Evolutionary conservation across 2,797 vertebrate species (phyloP).

Genomic region (Taeniopygia guttata): DNA sequence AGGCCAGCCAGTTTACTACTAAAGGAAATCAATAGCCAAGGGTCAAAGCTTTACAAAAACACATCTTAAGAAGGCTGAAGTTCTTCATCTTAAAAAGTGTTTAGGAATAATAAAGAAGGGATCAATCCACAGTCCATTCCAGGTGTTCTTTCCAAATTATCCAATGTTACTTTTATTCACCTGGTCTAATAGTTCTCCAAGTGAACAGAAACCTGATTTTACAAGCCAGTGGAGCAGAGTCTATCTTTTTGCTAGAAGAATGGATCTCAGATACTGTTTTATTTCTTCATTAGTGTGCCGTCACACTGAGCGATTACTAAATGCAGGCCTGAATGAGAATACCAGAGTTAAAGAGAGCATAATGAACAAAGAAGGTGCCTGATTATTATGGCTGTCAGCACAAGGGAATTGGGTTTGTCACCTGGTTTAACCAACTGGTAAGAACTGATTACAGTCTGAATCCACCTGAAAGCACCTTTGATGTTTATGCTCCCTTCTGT

Average conservation of each 20-base stretch:
- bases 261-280: constrained; percentile 80
- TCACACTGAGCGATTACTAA: constrained; percentile 86
- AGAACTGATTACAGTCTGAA: constrained; percentile 74
- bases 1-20: constrained; percentile 7
- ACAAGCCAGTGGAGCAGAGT: constrained; percentile 80
- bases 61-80: constrained; percentile 13
- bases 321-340: constrained; percentile 82
- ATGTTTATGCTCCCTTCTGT: constrained; percentile 68
- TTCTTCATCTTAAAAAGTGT: constrained; percentile 39
- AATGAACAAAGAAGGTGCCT: constrained; percentile 79
- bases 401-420: constrained; percentile 79
- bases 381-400: constrained; percentile 80
- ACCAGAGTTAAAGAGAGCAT: constrained; percentile 78
- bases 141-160: constrained; percentile 69
- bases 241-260: constrained; percentile 76
- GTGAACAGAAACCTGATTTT: constrained; percentile 82
- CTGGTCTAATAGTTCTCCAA: constrained; percentile 71
- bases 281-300: constrained; percentile 87
- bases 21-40: constrained; percentile 51
- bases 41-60: constrained; percentile 44
- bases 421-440: constrained; percentile 79
- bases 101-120: constrained; percentile 40
- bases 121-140: constrained; percentile 60
- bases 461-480: constrained; percentile 68
- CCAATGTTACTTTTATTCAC: constrained; percentile 64